Evolutionary conservation across 2,888 invertebrate genomes (phyloP), one percentile per base, ranked within the genome.

Genomic region (Hyposoter didymator): DNA sequence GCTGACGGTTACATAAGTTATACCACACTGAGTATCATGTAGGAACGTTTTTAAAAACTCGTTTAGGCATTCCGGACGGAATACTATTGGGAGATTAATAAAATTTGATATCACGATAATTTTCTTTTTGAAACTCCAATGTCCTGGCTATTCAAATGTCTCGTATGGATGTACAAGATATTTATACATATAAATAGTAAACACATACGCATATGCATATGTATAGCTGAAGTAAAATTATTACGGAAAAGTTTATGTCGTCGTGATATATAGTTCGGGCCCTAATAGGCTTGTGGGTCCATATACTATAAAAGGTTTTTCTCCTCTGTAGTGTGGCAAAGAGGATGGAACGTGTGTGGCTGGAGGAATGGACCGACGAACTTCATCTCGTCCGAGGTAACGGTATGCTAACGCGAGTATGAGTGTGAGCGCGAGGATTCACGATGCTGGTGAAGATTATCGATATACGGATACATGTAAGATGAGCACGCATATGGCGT

Each of bases 391-490:
- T n/a, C 52, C 43, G 49, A 55, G 55, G 72, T 82, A 82, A 82
- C 82, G 82, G 82, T 28, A 82, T 39, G 66, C 72, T 82, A 59
- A 72, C 78, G 82, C 82, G 72, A 70, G 47, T 52, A 70, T 17
- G 66, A 43, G 52, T 39, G n/a, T 19, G 69, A 35, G 49, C 52
- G 49, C 52, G 22, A 32, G 12, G 62, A 49, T 35, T 62, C 66
- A 78, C 72, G 76, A 82, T 76, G 75, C 70, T 80, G 75, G 52
- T 64, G 45, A 55, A 81, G 81, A 81, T 80, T 81, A 81, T 81
- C 74, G 67, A 74, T 81, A 74, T 74, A 59, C 45, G 7, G 32
- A 67, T 59, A 67, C 28, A 67, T 55, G 19, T 35, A 43, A 43
- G 52, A 66, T 43, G 43, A 22, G 49, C 49, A 52, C 73, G 35